Percentiles rank a stretch among this genome's conserved stretches.
Conservation (phyloP, 2,888 invertebrate genomes). For the Alitta virens region DNA sequence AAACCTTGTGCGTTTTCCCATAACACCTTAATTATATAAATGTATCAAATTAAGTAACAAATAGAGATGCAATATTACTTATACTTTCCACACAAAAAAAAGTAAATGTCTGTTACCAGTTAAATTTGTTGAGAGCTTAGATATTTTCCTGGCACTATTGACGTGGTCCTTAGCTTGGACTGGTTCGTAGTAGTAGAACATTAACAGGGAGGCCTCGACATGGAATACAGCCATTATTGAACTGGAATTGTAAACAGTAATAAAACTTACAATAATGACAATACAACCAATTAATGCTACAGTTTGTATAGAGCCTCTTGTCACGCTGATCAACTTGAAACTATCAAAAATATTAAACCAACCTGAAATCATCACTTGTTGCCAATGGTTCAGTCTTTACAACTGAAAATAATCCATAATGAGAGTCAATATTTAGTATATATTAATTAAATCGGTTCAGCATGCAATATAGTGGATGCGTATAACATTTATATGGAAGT, state of each 20-base stretch:
- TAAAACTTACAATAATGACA: not conserved
- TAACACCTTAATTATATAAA: slow-evolving; percentile 60
- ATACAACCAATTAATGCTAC: no score
- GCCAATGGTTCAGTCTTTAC: slow-evolving; percentile 25
- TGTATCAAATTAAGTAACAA: not conserved
- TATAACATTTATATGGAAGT: no score
- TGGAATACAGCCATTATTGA: slow-evolving; percentile 24
- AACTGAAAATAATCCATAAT: no score
- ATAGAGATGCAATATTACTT: not conserved
- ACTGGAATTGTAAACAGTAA: not conserved
- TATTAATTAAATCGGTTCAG: no score
- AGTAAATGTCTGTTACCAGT: slow-evolving; percentile 61
- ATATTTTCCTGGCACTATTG: slow-evolving; percentile 64
- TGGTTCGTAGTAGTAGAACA: slow-evolving; percentile 73
- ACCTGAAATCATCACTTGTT: slow-evolving; percentile 38
- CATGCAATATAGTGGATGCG: no score
- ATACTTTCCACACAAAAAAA: no score
- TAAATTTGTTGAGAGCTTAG: slow-evolving; percentile 70
- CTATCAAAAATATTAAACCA: no score
- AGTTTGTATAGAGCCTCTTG: no score
- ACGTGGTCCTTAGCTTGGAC: slow-evolving; percentile 71
- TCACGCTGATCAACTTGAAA: no score
- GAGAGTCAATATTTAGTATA: no score
- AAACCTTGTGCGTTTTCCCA: slow-evolving; percentile 87
- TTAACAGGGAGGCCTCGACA: slow-evolving; percentile 67